phyloP scores from a whole-genome alignment of 2,113 vertebrate genomes.

The Solea senegalensis region DNA sequence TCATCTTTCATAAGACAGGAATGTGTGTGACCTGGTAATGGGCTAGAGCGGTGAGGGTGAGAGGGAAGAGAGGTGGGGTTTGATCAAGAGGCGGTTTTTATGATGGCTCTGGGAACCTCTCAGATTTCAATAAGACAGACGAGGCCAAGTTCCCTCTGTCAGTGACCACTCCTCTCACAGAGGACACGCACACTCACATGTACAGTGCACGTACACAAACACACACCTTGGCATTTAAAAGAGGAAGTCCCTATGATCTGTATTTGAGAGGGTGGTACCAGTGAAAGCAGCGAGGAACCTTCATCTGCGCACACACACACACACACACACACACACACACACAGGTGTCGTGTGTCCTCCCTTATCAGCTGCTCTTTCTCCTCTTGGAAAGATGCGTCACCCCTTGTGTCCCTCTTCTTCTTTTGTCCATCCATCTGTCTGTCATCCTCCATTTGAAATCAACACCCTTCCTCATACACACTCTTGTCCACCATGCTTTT shows the following conservation, averaged over 20 bases:
- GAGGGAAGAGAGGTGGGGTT: constrained; percentile 80
- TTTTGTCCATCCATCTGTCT: constrained; percentile 84
- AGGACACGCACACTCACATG: constrained; percentile 32
- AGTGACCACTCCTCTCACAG: constrained; percentile 84
- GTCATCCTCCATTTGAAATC: constrained; percentile 86
- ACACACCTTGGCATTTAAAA: constrained; percentile 86
- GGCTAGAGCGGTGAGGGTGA: constrained; percentile 79
- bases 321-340: constrained; percentile 88
- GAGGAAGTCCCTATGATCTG: constrained; percentile 92
- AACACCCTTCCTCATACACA: constrained; percentile 53
- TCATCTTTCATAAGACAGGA: constrained; percentile 76
- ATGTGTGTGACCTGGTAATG: constrained; percentile 74
- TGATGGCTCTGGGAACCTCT: constrained; percentile 94
- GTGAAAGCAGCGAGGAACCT: constrained; percentile 85
- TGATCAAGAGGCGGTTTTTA: constrained; percentile 91
- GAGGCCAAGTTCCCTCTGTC: constrained; percentile 95
- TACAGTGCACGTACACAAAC: constrained; percentile 75
- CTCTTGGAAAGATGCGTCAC: constrained; percentile 84
- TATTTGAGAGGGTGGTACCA: constrained; percentile 87
- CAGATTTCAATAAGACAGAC: constrained; percentile 94
- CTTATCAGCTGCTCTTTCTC: constrained; percentile 96
- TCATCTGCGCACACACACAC: constrained; percentile 89
- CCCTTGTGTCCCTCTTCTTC: constrained; percentile 84
- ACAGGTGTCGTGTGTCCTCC: constrained; percentile 91
- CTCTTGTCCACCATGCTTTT: constrained; percentile 5